Evolutionary conservation across 2,797 vertebrate genomes (phyloP).

Genomic region (Scomberomorus guttatus): DNA sequence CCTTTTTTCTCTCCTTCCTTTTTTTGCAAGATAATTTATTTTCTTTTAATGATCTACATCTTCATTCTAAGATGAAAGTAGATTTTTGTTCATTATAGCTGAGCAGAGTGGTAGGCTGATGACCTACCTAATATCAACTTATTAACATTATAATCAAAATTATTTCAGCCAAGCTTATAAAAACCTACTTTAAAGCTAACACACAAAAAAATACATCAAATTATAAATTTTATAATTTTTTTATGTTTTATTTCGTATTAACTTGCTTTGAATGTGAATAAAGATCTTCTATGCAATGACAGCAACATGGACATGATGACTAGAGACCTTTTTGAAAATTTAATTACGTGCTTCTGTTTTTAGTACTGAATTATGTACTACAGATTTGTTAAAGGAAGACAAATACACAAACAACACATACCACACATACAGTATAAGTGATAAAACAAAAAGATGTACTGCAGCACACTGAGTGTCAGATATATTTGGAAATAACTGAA

Average conservation of each 20-base stretch:
- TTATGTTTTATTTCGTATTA: not conserved
- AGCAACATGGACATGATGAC: not conserved
- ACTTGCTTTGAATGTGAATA: not conserved
- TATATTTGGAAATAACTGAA: conserved; percentile 39
- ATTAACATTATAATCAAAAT: not conserved
- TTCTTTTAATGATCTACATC: too few species aligned
- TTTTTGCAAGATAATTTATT: too few species aligned
- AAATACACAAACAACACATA: not conserved
- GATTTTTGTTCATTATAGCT: too few species aligned
- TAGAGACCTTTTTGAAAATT: not conserved
- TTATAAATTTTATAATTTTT: not conserved
- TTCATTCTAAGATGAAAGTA: too few species aligned
- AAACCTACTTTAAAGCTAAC: not conserved
- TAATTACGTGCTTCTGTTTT: not conserved
- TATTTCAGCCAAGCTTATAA: not conserved
- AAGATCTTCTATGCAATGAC: not conserved
- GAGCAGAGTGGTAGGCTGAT: too few species aligned
- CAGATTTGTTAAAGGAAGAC: not conserved
- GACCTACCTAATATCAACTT: not conserved
- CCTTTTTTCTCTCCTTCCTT: too few species aligned
- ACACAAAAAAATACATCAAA: not conserved
- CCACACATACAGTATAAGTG: too few species aligned
- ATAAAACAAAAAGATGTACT: conserved; percentile 17
- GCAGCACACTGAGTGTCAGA: conserved; percentile 16
- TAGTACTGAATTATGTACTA: too few species aligned